Evolutionary conservation across 2,888 invertebrate species (phyloP).

Genomic region (Abscondita cerata): DNA sequence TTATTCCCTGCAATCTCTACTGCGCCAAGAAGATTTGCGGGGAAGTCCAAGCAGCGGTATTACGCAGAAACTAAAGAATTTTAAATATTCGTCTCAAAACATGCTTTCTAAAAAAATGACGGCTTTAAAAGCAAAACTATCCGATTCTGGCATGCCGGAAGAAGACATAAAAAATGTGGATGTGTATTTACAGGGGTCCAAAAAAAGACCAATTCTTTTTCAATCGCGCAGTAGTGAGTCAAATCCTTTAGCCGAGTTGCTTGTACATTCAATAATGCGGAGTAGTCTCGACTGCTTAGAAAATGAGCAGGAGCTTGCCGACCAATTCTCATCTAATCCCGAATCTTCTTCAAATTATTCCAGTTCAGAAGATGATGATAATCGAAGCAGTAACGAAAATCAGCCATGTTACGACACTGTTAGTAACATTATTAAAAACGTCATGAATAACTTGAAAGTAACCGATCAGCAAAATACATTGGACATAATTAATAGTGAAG

Average conservation of each 20-base stretch:
- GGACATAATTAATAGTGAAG: not conserved
- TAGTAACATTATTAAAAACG: constrained; percentile 65
- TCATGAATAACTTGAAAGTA: constrained; percentile 40
- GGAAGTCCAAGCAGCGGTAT: constrained; percentile 61
- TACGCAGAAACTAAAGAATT: constrained; percentile 67
- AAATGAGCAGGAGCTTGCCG: constrained; percentile 55
- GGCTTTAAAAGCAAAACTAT: constrained; percentile 64
- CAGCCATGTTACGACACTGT: constrained; percentile 62
- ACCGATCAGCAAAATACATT: not conserved
- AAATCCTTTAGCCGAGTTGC: constrained; percentile 70
- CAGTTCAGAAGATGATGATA: constrained; percentile 58
- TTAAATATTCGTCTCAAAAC: constrained; percentile 67
- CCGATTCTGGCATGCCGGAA: constrained; percentile 62
- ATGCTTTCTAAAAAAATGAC: constrained; percentile 69
- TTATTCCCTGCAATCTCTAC: constrained; percentile 51
- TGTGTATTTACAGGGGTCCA: constrained; percentile 30
- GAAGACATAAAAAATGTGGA: constrained; percentile 55
- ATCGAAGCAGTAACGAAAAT: constrained; percentile 48
- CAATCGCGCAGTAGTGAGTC: constrained; percentile 60
- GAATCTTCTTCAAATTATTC: constrained; percentile 25
- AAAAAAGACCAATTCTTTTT: constrained; percentile 57
- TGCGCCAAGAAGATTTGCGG: constrained; percentile 68
- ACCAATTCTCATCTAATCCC: constrained; percentile 7
- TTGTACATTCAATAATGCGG: constrained; percentile 70
- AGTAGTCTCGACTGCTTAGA: constrained; percentile 66